Conservation (phyloP, 1,140 invertebrate species). For the Drosophila busckii region DNA sequence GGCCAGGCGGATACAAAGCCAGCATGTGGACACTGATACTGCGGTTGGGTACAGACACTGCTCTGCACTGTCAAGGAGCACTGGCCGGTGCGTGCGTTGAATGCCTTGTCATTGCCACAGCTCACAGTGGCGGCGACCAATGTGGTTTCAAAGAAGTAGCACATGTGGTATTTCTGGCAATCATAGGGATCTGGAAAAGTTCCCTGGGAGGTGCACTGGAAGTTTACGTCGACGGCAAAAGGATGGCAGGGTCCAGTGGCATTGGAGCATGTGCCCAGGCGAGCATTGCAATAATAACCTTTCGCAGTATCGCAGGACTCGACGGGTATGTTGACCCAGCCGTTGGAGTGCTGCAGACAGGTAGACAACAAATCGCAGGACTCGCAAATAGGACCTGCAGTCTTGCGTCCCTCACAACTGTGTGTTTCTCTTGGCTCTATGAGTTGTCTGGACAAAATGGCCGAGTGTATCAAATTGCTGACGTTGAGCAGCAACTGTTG, state of each 20-base stretch:
- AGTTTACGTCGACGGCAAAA: constrained; percentile 68
- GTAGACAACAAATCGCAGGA: constrained; percentile 70
- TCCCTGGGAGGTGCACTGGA: constrained; percentile 74
- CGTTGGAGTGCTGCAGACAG: constrained; percentile 67
- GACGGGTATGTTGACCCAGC: constrained; percentile 74
- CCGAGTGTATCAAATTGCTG: constrained; percentile 9
- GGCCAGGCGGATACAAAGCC: constrained; percentile 69
- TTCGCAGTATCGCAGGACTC: constrained; percentile 68
- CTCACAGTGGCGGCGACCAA: constrained; percentile 63
- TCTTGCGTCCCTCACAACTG: constrained; percentile 58
- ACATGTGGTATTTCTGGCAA: constrained; percentile 79
- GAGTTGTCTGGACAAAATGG: constrained; percentile 38
- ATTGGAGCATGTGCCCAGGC: constrained; percentile 59
- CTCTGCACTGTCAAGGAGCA: constrained; percentile 59
- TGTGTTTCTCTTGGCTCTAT: constrained; percentile 63
- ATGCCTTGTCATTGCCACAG: constrained; percentile 68
- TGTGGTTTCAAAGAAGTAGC: constrained; percentile 63
- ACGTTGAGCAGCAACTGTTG: constrained; percentile 39
- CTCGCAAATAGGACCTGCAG: constrained; percentile 69
- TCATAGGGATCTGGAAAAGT: constrained; percentile 79
- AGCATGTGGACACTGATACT: constrained; percentile 60
- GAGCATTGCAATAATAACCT: constrained; percentile 72
- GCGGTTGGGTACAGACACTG: constrained; percentile 44
- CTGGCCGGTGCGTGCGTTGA: constrained; percentile 62
- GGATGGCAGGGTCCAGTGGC: constrained; percentile 73